These are phyloP conservation scores for Pygathrix nemaeus DNA, from an alignment of 2,113 vertebrate species.

Conservation along the genomic window DNA sequence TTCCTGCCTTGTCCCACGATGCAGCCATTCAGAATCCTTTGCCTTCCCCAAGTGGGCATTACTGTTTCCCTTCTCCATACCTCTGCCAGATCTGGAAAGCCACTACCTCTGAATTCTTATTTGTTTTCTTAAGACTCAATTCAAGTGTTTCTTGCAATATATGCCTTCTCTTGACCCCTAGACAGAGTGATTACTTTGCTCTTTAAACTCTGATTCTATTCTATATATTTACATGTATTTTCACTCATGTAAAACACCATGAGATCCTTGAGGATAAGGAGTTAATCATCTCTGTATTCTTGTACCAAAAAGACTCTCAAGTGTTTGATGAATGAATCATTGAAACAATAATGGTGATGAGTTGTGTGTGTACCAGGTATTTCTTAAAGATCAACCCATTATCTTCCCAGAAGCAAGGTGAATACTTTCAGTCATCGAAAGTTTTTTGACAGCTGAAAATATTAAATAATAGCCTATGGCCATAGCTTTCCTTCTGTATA, in stretches of 20 bases:
- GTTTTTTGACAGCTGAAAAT: background rate
- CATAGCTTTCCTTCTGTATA: background rate
- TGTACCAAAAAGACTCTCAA: background rate
- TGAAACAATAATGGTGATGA: background rate
- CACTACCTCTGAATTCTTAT: background rate
- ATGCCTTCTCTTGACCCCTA: background rate
- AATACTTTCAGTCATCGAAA: background rate
- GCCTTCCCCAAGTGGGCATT: background rate
- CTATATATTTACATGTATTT: background rate
- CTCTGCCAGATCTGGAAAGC: background rate
- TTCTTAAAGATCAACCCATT: constrained; percentile 22
- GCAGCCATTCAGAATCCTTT: background rate
- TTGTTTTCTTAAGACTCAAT: background rate
- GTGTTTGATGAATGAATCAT: background rate
- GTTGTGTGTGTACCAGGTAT: background rate
- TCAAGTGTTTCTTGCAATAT: background rate
- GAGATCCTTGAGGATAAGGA: background rate
- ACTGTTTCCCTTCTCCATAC: background rate
- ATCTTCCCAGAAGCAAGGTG: background rate
- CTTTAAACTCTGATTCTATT: background rate
- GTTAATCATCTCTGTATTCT: background rate
- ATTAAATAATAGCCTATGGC: background rate
- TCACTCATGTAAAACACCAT: background rate
- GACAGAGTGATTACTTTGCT: background rate
- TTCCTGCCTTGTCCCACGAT: background rate